Percentiles rank a stretch among this genome's conserved stretches.
phyloP scores from a whole-genome alignment of 2,888 invertebrate species.

The Scrobipalpa atriplicella region DNA sequence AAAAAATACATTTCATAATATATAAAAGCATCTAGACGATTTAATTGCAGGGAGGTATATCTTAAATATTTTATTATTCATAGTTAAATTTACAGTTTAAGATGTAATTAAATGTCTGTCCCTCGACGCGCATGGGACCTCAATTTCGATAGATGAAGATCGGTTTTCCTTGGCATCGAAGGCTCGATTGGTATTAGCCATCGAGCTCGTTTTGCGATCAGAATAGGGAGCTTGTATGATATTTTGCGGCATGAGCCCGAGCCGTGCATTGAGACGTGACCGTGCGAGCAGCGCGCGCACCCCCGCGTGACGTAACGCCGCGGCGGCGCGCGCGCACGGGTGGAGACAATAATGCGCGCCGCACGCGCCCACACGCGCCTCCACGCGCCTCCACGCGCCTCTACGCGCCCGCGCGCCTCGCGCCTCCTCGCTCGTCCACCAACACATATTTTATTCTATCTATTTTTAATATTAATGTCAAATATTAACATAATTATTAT shows the following conservation, averaged over 20 bases:
- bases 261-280: slow-evolving; percentile 30
- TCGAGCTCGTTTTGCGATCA: slow-evolving; percentile 55
- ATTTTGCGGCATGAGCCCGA: slow-evolving; percentile 41
- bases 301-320: slow-evolving; percentile 19
- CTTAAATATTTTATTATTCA: slow-evolving; percentile 79
- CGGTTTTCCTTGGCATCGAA: slow-evolving; percentile 51
- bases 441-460: slow-evolving; percentile 81
- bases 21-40: slow-evolving; percentile 76
- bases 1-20: slow-evolving; percentile 80
- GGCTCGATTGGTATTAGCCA: slow-evolving; percentile 39
- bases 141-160: slow-evolving; percentile 58
- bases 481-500: slow-evolving; percentile 81
- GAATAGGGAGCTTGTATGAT: slow-evolving; percentile 60
- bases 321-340: neutral
- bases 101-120: slow-evolving; percentile 64
- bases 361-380: neutral
- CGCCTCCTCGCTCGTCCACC: slow-evolving; percentile 77
- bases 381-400: slow-evolving; percentile 27
- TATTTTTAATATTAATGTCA: slow-evolving; percentile 83
- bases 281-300: slow-evolving; percentile 30
- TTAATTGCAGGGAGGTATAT: slow-evolving; percentile 79
- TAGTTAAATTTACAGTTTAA: slow-evolving; percentile 76
- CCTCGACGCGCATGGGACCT: slow-evolving; percentile 63
- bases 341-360: slow-evolving; percentile 9
- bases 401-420: slow-evolving; percentile 48